A percentile compares a stretch with the other conserved stretches of the same genome.
These are phyloP conservation scores for Idaea dimidiata DNA, from an alignment of 2,888 invertebrate species.

Conservation along the genomic window DNA sequence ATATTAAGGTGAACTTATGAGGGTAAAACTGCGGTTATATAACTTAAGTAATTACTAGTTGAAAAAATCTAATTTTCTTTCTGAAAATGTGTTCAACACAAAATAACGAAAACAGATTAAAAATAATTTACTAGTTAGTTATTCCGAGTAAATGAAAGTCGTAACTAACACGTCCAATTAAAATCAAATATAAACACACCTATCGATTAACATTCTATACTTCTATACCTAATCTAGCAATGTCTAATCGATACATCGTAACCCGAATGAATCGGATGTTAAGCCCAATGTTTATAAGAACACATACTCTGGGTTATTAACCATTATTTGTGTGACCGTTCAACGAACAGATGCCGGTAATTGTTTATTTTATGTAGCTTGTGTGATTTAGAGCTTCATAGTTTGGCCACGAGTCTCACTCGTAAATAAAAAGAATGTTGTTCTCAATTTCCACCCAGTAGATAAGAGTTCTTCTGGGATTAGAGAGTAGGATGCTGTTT, in stretches of 20 bases:
- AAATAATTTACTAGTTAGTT: background rate
- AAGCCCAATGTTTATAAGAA: background rate
- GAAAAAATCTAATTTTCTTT: too few relatives aligned
- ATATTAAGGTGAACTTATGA: background rate
- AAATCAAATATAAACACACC: background rate
- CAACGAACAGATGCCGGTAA: background rate
- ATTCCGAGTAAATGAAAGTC: background rate
- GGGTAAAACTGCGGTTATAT: too few relatives aligned
- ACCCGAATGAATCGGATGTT: background rate
- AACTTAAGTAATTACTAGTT: too few relatives aligned
- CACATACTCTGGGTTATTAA: background rate
- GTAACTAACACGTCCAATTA: background rate
- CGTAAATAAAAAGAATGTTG: too few relatives aligned
- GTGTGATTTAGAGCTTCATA: background rate
- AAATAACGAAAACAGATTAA: too few relatives aligned
- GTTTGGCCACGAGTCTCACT: background rate
- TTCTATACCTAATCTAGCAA: background rate
- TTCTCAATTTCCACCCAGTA: too few relatives aligned
- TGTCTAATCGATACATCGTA: slow-evolving; percentile 1
- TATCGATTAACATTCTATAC: background rate
- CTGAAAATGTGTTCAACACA: too few relatives aligned
- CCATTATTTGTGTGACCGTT: background rate
- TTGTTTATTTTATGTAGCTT: background rate
- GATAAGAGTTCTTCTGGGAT: too few relatives aligned
- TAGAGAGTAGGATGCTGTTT: too few relatives aligned